A percentile compares a stretch with the other conserved stretches of the same genome.
These are phyloP conservation scores for Lottia scabra DNA, from an alignment of 2,888 invertebrate species.

Conservation along the genomic window DNA sequence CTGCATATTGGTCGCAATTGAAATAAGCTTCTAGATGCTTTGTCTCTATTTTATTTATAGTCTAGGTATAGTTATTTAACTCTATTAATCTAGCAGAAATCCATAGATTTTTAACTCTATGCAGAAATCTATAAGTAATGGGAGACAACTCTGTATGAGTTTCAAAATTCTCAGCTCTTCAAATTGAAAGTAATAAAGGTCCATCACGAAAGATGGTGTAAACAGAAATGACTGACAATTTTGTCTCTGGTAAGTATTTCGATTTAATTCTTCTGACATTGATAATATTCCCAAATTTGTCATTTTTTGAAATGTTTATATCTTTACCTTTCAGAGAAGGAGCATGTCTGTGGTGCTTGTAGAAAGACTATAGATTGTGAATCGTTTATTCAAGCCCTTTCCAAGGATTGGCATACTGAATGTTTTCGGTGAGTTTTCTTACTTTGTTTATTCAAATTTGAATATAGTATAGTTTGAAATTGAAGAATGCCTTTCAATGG, in stretches of 20 bases:
- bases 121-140: background rate
- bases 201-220: background rate
- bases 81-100: too few species aligned
- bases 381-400: conserved; percentile 16
- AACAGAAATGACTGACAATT: background rate
- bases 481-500: too few species aligned
- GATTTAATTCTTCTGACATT: background rate
- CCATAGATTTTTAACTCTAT: too few species aligned
- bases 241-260: background rate
- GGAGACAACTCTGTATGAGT: background rate
- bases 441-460: background rate
- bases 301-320: background rate
- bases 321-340: background rate
- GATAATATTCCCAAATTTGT: background rate
- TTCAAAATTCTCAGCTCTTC: background rate
- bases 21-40: too few species aligned
- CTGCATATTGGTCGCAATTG: too few species aligned
- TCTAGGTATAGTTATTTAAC: too few species aligned
- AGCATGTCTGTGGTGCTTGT: conserved; percentile 12
- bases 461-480: too few species aligned
- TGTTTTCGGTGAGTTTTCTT: conserved; percentile 22
- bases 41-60: too few species aligned
- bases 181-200: background rate
- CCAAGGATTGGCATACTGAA: conserved; percentile 16
- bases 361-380: conserved; percentile 9